Evolutionary conservation across 2,888 invertebrate genomes (phyloP), one percentile per base, ranked within the genome.

Genomic region (Lepidochrysops patricia): DNA sequence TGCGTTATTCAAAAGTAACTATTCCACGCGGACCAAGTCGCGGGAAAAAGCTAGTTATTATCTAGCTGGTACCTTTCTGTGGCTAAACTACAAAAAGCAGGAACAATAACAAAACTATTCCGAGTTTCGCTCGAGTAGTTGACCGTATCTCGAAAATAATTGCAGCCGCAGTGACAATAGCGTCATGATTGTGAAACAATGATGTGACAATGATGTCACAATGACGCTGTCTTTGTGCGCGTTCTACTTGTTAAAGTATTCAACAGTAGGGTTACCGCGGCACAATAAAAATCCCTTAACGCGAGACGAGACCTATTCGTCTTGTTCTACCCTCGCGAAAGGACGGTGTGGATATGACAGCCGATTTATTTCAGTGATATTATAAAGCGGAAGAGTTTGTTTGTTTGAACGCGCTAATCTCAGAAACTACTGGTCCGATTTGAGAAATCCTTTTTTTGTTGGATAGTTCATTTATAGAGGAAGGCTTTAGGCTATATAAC

Each of bases 271-370:
- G 82, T 76, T 73, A 77, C 70, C 76, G 83, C 84, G 85, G 81
- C 88, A 89, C 88, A 88, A 89, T 88, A 88, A 88, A 88, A 87
- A 87, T 84, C 87, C 88, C 86, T 88, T 87, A 85, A 80, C 82
- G 76, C 79, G 75, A 82, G 80, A 83, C 84, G 84, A 84, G 80
- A 83, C 86, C 77, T 80, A 87, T 88, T 72, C 85, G 82, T 88
- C 88, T 89, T 88, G 80, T 80, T 84, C 74, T 75, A 80, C 84
- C 81, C 82, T 80, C 65, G 75, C 72, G 76, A 76, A 77, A 75
- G 70, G 67, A 67, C 61, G 37, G 32, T 71, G 57, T 76, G 80
- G 87, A 86, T 69, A 72, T 60, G 65, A 34, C 66, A 50, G n/a
- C n/a, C n/a, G n/a, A n/a, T n/a, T n/a, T n/a, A n/a, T n/a, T n/a